Evolutionary conservation across 2,797 vertebrate species (phyloP).

Genomic region (Urosaurus nigricauda): DNA sequence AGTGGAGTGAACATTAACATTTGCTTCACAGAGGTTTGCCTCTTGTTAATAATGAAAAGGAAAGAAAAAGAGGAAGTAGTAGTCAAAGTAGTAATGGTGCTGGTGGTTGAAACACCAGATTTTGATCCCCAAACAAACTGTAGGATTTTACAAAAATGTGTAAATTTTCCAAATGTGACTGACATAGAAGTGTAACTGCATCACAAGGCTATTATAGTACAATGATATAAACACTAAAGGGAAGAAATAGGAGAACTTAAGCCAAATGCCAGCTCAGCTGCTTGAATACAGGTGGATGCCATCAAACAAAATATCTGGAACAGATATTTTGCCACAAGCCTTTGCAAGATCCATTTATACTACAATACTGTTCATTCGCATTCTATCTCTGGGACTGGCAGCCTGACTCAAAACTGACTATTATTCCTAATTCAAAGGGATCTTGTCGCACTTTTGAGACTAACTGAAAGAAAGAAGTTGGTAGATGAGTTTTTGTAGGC

Average conservation of each 20-base stretch:
- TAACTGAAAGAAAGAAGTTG: too few species aligned
- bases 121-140: slow-evolving; percentile 13
- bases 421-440: background rate
- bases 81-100: too few species aligned
- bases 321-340: background rate
- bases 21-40: slow-evolving; percentile 1
- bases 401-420: background rate
- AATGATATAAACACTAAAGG: background rate
- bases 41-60: slow-evolving; percentile 17
- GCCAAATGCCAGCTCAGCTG: background rate
- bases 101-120: slow-evolving; percentile 15
- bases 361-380: background rate
- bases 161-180: slow-evolving; percentile 16
- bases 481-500: too few species aligned
- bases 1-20: background rate
- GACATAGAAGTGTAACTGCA: background rate
- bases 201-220: background rate
- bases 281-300: background rate
- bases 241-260: slow-evolving; percentile 10
- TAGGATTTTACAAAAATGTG: background rate
- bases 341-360: background rate
- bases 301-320: slow-evolving; percentile 12
- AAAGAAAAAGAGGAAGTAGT: background rate
- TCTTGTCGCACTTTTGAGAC: too few species aligned
- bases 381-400: background rate